Evolutionary conservation across 2,888 invertebrate species (phyloP).

Genomic region (Netelia virgata): DNA sequence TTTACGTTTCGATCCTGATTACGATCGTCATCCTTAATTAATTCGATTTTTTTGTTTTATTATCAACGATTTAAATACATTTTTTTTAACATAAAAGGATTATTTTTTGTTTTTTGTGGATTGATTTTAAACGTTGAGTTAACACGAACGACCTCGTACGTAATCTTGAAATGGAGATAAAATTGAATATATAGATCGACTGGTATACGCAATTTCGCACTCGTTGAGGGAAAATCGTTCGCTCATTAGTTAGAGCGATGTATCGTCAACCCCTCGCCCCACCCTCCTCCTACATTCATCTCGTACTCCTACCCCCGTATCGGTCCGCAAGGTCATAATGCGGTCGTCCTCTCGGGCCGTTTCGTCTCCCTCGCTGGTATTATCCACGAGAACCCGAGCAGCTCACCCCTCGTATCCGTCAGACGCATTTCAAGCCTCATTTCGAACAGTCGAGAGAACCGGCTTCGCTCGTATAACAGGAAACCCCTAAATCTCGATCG

Average conservation of each 20-base stretch:
- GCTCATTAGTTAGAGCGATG: conserved; percentile 47
- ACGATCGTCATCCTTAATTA: too few species aligned
- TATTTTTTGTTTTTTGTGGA: too few species aligned
- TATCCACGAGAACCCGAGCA: conserved; percentile 24
- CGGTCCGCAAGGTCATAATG: conserved; percentile 38
- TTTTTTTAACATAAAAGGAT: too few species aligned
- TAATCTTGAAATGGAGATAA: conserved; percentile 17
- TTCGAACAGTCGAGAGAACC: conserved; percentile 22
- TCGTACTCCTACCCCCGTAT: conserved; percentile 14
- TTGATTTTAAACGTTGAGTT: too few species aligned
- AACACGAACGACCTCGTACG: too few species aligned
- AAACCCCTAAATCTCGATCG: conserved; percentile 53
- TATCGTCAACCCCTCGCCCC: background rate
- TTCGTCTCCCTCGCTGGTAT: conserved; percentile 3
- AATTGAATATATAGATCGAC: conserved; percentile 32
- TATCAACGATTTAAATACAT: too few species aligned
- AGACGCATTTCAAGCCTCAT: conserved; percentile 59
- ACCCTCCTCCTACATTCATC: conserved; percentile 17
- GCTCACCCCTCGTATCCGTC: conserved; percentile 14
- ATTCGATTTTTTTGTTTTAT: too few species aligned
- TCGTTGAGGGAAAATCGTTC: conserved; percentile 50
- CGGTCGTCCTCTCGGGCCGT: conserved; percentile 20
- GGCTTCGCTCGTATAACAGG: conserved; percentile 16
- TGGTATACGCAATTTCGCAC: conserved; percentile 35
- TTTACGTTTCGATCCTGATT: too few species aligned